A percentile compares a stretch with the other conserved stretches of the same genome.
Evolutionary conservation across 2,797 vertebrate genomes (phyloP).

Genomic region (Ctenochaetus hawaiiensis): DNA sequence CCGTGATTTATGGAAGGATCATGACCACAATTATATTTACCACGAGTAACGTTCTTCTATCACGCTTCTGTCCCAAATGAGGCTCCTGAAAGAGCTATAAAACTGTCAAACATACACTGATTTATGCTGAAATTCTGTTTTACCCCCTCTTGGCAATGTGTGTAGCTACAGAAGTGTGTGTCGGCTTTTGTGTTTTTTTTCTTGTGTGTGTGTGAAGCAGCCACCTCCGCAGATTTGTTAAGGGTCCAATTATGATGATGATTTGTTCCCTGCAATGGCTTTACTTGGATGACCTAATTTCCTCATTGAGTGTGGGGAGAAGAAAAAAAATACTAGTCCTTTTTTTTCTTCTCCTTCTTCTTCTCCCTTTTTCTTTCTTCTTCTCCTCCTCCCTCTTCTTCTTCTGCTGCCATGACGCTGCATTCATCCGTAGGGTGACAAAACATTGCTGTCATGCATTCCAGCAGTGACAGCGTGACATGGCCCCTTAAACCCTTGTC

Average conservation of each 20-base stretch:
- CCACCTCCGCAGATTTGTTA: conserved; percentile 79
- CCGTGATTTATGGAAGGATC: conserved; percentile 77
- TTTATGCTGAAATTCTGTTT: conserved; percentile 75
- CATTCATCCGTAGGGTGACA: conserved; percentile 74
- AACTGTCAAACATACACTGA: conserved; percentile 74
- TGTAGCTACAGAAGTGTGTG: conserved; percentile 36
- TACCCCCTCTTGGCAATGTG: conserved; percentile 54
- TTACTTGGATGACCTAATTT: conserved; percentile 86
- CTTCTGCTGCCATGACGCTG: conserved; percentile 71
- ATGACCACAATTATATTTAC: conserved; percentile 85
- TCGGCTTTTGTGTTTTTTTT: conserved; percentile 42
- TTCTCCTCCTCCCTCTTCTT: conserved; percentile 38
- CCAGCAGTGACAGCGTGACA: conserved; percentile 75
- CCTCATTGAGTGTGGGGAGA: conserved; percentile 63
- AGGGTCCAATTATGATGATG: conserved; percentile 84
- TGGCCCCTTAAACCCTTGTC: conserved; percentile 70
- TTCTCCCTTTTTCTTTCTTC: conserved; percentile 3
- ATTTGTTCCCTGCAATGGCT: conserved; percentile 81
- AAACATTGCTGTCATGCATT: conserved; percentile 80
- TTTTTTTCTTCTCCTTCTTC: conserved; percentile 33
- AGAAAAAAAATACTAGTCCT: conserved; percentile 36
- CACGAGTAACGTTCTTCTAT: conserved; percentile 70
- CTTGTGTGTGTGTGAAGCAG: conserved; percentile 37
- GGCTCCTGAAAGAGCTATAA: conserved; percentile 77
- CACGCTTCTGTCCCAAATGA: conserved; percentile 78